Evolutionary conservation across 2,113 vertebrate species (phyloP).

Genomic region (Ameiurus melas): DNA sequence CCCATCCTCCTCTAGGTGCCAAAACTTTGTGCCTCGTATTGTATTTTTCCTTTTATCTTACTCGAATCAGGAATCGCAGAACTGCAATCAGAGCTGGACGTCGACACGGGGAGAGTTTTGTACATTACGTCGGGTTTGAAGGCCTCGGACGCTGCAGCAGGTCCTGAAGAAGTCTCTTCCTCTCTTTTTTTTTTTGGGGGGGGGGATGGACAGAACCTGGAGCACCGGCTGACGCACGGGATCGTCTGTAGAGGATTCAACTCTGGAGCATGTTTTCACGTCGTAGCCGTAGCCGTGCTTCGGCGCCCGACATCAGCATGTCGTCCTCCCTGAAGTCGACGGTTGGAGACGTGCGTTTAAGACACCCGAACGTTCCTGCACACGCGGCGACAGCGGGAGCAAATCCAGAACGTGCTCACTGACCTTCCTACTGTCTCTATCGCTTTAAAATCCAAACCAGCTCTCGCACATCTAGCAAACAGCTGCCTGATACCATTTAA

Average conservation of each 20-base stretch:
- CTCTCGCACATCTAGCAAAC: background rate
- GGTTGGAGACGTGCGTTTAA: background rate
- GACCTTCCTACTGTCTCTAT: background rate
- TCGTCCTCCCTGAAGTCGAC: background rate
- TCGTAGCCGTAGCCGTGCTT: background rate
- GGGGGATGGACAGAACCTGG: background rate
- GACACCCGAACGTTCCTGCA: background rate
- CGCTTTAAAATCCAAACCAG: background rate
- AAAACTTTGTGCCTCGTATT: constrained; percentile 37
- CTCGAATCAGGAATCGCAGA: constrained; percentile 37
- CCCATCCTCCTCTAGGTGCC: constrained; percentile 39
- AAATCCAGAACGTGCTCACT: background rate
- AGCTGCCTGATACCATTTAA: background rate
- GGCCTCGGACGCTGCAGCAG: background rate
- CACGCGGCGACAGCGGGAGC: background rate
- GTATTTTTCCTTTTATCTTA: constrained; percentile 21
- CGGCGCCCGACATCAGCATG: background rate
- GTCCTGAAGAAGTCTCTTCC: background rate
- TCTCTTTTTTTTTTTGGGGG: background rate
- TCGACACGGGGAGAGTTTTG: background rate
- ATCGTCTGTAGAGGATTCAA: background rate
- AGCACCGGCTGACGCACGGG: background rate
- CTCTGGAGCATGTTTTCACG: background rate
- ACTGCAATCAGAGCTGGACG: constrained; percentile 30
- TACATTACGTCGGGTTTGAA: background rate